Percentiles rank a stretch among this genome's conserved stretches.
Conservation (phyloP, 2,797 vertebrate genomes). For the Macroramphosus scolopax region DNA sequence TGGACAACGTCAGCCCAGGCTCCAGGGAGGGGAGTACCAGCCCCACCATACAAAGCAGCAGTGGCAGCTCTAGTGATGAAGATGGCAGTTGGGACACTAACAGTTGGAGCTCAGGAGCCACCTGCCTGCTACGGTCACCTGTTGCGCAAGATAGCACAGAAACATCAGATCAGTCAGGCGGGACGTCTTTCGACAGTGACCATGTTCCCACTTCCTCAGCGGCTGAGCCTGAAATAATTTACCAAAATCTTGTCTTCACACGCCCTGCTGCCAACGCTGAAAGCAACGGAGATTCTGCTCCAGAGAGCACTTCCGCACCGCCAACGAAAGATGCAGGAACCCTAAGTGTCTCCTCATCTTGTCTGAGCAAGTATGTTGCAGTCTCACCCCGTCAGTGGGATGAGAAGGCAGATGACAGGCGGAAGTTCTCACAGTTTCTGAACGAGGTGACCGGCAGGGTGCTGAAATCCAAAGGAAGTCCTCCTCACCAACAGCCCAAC, state of each 20-base stretch:
- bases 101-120: slow-evolving; percentile 78
- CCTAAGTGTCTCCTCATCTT: slow-evolving; percentile 50
- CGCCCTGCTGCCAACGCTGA: slow-evolving; percentile 34
- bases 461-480: slow-evolving; percentile 73
- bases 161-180: slow-evolving; percentile 49
- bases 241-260: slow-evolving; percentile 66
- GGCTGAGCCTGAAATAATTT: slow-evolving; percentile 64
- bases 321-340: slow-evolving; percentile 55
- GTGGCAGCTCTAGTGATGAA: slow-evolving; percentile 72
- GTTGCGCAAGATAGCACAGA: slow-evolving; percentile 70
- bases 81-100: slow-evolving; percentile 81
- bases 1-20: slow-evolving; percentile 45
- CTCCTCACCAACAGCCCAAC: slow-evolving; percentile 71
- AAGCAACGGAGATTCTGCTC: slow-evolving; percentile 20
- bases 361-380: slow-evolving; percentile 57
- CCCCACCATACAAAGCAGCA: slow-evolving; percentile 52
- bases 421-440: slow-evolving; percentile 89
- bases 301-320: slow-evolving; percentile 13
- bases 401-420: slow-evolving; percentile 77
- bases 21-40: slow-evolving; percentile 54
- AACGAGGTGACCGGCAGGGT: slow-evolving; percentile 88
- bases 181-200: slow-evolving; percentile 29
- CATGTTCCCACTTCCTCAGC: slow-evolving; percentile 9
- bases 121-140: slow-evolving; percentile 75
- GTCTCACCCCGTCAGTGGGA: slow-evolving; percentile 48